Base-by-base conservation (phyloP, 2,797 vertebrate genomes). In the Babyrousa celebensis region DNA sequence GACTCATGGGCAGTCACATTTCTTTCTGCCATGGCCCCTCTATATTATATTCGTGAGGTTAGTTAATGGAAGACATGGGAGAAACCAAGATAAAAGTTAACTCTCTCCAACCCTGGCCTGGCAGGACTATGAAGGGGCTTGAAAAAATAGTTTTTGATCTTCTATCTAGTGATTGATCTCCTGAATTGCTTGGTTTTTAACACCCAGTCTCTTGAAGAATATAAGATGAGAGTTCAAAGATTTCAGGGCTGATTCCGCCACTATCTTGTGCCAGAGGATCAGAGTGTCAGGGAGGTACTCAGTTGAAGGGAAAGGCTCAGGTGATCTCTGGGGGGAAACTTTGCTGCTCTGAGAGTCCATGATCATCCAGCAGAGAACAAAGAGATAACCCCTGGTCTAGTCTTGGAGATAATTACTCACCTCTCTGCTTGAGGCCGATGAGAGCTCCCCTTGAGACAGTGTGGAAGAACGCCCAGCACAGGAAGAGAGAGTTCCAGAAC, bases 1-100 rank as follows among this genome's bases (percentile, higher is more conserved):
- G 89, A 96, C 93, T 98, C 96, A 93, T 3, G 21, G 68, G 7
- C 58, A 75, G 58, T 94, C 84, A 89, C 95, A 80, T 89, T 97
- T 93, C n/a, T 82, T 89, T 82, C 67, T 92, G 58, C 63, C 54
- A 85, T 29, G 15, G 84, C 27, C 79, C 84, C 54, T 95, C 58
- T 74, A 9, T 52, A 17, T 63, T 80, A 18, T 29, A 70, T 74
- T 67, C 29, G 79, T 32, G 52, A 77, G 75, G 56, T 6, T 92
- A 60, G 84, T 85, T 87, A 91, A 85, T 78, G 27, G 48, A 89
- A 89, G 72, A 65, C 18, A 36, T 12, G 77, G 25, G 70, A 74
- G 91, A 88, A 75, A 92, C 63, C 0, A 21, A 94, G 92, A 87
- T 25, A 63, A 94, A 94, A 75, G 85, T 96, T 84, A 92, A 94